phyloP scores from a whole-genome alignment of 2,113 vertebrate species.

The Pandion haliaetus region DNA sequence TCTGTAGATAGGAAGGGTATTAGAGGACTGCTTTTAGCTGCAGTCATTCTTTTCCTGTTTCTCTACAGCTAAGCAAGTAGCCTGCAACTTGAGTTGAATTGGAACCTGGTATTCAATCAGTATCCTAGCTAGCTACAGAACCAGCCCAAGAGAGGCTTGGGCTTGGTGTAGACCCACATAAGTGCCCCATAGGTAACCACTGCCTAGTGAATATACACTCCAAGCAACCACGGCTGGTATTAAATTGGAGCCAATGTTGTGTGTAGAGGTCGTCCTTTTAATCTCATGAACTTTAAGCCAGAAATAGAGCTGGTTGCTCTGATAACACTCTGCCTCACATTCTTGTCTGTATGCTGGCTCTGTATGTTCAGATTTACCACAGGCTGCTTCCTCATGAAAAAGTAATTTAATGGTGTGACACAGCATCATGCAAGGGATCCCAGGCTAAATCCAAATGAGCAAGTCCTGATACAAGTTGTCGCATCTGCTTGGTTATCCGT shows the following conservation, averaged over 20 bases:
- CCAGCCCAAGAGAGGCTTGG: neutral
- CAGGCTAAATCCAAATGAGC: neutral
- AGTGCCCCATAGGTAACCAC: neutral
- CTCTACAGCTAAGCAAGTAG: neutral
- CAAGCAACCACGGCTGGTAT: neutral
- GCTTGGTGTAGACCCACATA: neutral
- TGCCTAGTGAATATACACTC: neutral
- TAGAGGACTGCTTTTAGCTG: neutral
- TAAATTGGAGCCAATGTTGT: neutral
- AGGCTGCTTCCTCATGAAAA: neutral
- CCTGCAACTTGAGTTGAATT: too few species aligned
- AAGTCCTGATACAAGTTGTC: neutral
- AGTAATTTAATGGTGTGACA: neutral
- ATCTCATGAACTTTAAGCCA: neutral
- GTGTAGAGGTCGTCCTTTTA: neutral
- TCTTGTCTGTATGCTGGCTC: neutral
- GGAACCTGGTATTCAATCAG: neutral
- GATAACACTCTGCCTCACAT: neutral
- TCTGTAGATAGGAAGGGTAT: neutral
- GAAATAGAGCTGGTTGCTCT: neutral
- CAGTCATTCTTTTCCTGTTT: neutral
- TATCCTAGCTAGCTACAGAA: neutral
- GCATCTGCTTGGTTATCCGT: accelerated
- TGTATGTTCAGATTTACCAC: neutral
- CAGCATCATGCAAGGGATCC: neutral